A percentile compares a stretch with the other conserved stretches of the same genome.
phyloP scores from a whole-genome alignment of 2,797 vertebrate genomes.

The Anguilla anguilla region DNA sequence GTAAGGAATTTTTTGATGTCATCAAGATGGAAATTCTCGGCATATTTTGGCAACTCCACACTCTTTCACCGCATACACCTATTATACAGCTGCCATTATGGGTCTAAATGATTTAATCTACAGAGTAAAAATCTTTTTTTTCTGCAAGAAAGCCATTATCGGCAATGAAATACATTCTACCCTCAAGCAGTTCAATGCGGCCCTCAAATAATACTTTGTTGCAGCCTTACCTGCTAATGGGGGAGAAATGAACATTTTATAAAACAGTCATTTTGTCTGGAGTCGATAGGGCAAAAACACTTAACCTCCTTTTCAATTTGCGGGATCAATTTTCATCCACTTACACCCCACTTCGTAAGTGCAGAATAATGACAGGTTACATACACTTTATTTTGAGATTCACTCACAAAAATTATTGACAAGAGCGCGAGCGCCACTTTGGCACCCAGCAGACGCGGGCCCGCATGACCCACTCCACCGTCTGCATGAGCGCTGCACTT shows the following conservation, averaged over 20 bases:
- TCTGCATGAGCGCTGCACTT: conserved; percentile 84
- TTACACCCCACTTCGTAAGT: conserved; percentile 84
- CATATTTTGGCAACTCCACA: conserved; percentile 47
- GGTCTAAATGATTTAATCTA: conserved; percentile 60
- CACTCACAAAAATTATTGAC: conserved; percentile 84
- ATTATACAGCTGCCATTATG: conserved; percentile 56
- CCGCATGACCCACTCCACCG: conserved; percentile 78
- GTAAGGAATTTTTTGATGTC: conserved; percentile 56
- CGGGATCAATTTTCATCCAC: conserved; percentile 94
- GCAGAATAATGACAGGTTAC: conserved; percentile 93
- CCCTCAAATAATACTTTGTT: conserved; percentile 77
- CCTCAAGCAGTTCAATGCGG: conserved; percentile 70
- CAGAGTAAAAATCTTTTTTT: conserved; percentile 60
- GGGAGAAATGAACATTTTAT: conserved; percentile 89
- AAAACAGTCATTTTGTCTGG: conserved; percentile 83
- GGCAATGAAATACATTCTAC: conserved; percentile 68
- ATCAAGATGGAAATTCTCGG: conserved; percentile 54
- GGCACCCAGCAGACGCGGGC: conserved; percentile 70
- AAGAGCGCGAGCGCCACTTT: conserved; percentile 71
- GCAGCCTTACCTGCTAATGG: conserved; percentile 87
- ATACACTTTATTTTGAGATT: conserved; percentile 93
- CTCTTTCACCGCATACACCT: conserved; percentile 51
- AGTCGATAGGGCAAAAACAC: conserved; percentile 91
- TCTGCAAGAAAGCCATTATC: conserved; percentile 67
- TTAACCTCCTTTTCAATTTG: conserved; percentile 88